Evolutionary conservation across 2,113 vertebrate genomes (phyloP).

Genomic region (Lycocorax pyrrhopterus): DNA sequence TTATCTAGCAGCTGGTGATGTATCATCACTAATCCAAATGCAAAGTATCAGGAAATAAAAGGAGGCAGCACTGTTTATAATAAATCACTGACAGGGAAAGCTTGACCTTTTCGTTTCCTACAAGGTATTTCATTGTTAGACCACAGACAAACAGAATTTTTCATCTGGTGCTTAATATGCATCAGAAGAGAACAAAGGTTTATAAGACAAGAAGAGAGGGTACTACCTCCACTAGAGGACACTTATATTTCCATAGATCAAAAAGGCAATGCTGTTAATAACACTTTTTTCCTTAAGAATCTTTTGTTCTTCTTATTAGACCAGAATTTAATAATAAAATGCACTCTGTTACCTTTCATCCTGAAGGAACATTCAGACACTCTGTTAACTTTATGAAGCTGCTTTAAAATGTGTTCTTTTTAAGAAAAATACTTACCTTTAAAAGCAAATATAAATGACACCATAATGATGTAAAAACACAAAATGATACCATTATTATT

Average conservation of each 20-base stretch:
- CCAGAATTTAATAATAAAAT: not conserved
- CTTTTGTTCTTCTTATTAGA: not conserved
- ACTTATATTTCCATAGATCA: constrained; percentile 37
- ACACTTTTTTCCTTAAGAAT: not conserved
- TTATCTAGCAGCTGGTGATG: constrained; percentile 65
- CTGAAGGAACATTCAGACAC: not conserved
- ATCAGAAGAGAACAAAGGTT: constrained; percentile 67
- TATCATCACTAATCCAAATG: constrained; percentile 63
- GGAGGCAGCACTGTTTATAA: constrained; percentile 66
- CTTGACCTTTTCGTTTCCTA: constrained; percentile 70
- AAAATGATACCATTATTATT: not conserved
- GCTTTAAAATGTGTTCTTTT: not conserved
- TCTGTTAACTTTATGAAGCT: not conserved
- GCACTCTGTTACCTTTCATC: not conserved
- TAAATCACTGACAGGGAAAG: constrained; percentile 69
- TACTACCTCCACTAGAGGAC: constrained; percentile 11
- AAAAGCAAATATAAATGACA: not conserved
- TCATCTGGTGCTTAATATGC: constrained; percentile 70
- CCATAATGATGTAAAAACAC: not conserved
- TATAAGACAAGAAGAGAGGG: constrained; percentile 42
- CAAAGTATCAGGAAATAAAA: constrained; percentile 68
- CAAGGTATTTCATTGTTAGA: constrained; percentile 71
- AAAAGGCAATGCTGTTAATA: constrained; percentile 6
- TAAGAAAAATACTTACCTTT: not conserved
- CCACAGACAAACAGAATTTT: constrained; percentile 71